phyloP scores from a whole-genome alignment of 2,797 vertebrate genomes.

The Thaleichthys pacificus region DNA sequence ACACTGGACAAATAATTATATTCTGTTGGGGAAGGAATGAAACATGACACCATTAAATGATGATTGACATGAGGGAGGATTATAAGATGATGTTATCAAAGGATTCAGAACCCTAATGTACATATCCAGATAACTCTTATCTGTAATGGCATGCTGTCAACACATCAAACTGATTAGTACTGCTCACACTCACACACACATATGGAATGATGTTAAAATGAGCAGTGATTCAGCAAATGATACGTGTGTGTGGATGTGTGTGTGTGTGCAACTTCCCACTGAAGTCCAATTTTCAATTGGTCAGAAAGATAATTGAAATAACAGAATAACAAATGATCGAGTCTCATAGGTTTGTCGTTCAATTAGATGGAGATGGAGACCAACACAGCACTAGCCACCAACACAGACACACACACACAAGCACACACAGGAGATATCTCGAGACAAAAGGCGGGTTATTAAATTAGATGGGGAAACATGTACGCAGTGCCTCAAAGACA shows the following conservation, averaged over 20 bases:
- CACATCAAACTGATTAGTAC: background rate
- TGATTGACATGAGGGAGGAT: constrained; percentile 11
- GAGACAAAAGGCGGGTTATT: constrained; percentile 63
- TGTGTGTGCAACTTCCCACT: background rate
- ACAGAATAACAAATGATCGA: constrained; percentile 27
- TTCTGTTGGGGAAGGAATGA: constrained; percentile 31
- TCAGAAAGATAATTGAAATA: constrained; percentile 47
- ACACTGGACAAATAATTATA: constrained; percentile 24
- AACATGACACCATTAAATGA: constrained; percentile 28
- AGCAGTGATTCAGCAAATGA: constrained; percentile 6
- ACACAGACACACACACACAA: background rate
- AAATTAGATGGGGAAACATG: constrained; percentile 69
- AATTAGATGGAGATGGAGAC: background rate
- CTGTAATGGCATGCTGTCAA: background rate
- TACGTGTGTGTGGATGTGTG: background rate
- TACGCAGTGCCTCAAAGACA: constrained; percentile 61
- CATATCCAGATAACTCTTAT: background rate
- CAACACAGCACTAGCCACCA: background rate
- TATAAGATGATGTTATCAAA: too few relatives aligned
- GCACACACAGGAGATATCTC: constrained; percentile 36
- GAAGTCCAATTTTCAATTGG: constrained; percentile 33
- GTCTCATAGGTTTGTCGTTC: constrained; percentile 32
- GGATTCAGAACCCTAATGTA: too few relatives aligned
- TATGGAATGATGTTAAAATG: background rate
- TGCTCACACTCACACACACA: background rate